Percentiles rank a stretch among this genome's conserved stretches.
phyloP scores from a whole-genome alignment of 2,113 vertebrate species.

The Mola mola region DNA sequence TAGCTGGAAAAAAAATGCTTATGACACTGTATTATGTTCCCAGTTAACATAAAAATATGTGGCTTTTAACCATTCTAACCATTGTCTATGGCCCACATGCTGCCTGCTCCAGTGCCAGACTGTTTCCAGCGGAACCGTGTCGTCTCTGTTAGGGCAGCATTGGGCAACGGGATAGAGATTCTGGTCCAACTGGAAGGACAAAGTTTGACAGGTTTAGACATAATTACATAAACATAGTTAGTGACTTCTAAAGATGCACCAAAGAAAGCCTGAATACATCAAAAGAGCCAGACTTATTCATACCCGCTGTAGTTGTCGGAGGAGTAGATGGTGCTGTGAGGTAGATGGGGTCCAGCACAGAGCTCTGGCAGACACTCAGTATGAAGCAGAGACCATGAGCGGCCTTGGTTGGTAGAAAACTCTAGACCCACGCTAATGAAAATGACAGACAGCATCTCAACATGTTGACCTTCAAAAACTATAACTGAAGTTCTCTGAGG shows the following conservation, averaged over 20 bases:
- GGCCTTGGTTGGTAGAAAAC: constrained; percentile 95
- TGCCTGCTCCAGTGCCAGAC: constrained; percentile 85
- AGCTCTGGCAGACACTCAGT: constrained; percentile 94
- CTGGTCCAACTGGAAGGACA: constrained; percentile 90
- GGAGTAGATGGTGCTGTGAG: constrained; percentile 95
- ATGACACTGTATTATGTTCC: neutral
- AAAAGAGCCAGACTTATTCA: constrained; percentile 11
- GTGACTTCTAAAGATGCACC: no score
- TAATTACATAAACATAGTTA: no score
- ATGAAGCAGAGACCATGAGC: constrained; percentile 94
- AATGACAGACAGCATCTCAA: constrained; percentile 5
- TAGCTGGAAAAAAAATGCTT: neutral
- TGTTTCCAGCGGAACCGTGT: constrained; percentile 97
- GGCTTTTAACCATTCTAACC: constrained; percentile 81
- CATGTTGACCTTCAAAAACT: neutral
- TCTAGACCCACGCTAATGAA: constrained; percentile 88
- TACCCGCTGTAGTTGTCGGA: constrained; percentile 99
- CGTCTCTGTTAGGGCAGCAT: constrained; percentile 89
- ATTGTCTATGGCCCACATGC: constrained; percentile 98
- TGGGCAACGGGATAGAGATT: constrained; percentile 94
- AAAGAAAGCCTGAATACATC: neutral
- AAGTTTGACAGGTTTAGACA: neutral
- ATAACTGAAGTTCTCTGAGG: neutral
- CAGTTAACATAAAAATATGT: no score
- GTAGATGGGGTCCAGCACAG: constrained; percentile 92